Base-by-base conservation (phyloP, 2,113 vertebrate genomes). In the Thryonomys swinderianus region DNA sequence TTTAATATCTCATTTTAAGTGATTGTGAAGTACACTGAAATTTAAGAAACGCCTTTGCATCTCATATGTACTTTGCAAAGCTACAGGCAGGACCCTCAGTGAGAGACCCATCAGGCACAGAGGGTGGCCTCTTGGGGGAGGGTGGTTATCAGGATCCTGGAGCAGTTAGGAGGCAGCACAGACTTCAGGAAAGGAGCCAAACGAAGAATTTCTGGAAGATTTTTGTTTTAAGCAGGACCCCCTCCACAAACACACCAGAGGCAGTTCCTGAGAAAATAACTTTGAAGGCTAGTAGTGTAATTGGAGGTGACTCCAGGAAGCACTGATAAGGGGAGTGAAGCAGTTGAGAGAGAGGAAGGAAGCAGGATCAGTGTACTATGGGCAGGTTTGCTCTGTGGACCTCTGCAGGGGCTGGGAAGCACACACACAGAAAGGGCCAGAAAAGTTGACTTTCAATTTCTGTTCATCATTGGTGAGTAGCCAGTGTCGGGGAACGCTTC, bases 141-240 rank as follows among this genome's bases (percentile, higher is more conserved):
- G n/a, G 14, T n/a, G 85, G 18, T 37, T 48, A 30, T 55, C 55
- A 80, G 78, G 80, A 79, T 32, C 40, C 40, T 3, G 64, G 62
- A 7, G 42, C 61, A 84, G 42, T 76, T 7, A 74, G 62, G 7
- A 13, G 69, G 30, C 57, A 87, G 25, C 85, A 4, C 74, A 86
- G 45, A 82, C 11, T 82, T 61, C 67, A 37, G 62, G 82, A 83
- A 92, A 80, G 53, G 37, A 57, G 67, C 23, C 73, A 91, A 85
- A 95, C 51, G 67, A 64, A 32, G 81, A 48, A 94, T 92, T 95
- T 81, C 59, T 71, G 66, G 79, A 85, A 85, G 71, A 37, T 18
- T 96, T 48, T 64, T 61, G 40, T 61, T 88, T 94, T 69, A 92
- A 40, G 32, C 10, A 93, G 61, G 57, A 45, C 48, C 48, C 32